Evolutionary conservation across 2,113 vertebrate genomes (phyloP).

Genomic region (Aptenodytes forsteri): DNA sequence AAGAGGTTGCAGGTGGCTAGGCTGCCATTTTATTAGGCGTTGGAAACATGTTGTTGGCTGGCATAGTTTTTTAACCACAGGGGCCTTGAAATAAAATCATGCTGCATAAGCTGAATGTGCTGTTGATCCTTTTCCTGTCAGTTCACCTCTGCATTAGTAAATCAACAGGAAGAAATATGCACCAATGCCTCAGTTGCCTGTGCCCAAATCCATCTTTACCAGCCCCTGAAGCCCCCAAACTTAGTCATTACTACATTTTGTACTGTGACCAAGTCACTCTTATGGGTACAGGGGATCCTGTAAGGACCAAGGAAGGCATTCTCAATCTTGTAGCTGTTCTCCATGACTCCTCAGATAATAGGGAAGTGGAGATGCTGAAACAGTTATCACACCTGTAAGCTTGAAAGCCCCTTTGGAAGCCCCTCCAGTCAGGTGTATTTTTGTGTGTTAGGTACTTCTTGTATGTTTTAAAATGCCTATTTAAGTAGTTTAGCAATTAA

Average conservation of each 20-base stretch:
- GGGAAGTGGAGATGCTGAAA: background rate
- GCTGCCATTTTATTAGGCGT: background rate
- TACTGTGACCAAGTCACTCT: background rate
- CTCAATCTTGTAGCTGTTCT: background rate
- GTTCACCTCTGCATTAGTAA: background rate
- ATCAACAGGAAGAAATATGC: background rate
- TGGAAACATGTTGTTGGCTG: background rate
- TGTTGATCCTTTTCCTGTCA: background rate
- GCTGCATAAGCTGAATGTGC: background rate
- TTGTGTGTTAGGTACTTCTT: background rate
- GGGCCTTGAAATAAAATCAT: background rate
- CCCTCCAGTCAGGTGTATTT: background rate
- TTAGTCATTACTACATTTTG: background rate
- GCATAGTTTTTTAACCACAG: background rate
- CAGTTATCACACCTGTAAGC: background rate
- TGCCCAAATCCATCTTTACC: background rate
- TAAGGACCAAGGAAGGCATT: background rate
- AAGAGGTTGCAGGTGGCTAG: background rate
- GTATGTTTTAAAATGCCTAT: background rate
- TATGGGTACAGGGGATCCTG: background rate
- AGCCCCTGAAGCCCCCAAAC: background rate
- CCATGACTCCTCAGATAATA: background rate
- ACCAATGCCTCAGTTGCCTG: background rate
- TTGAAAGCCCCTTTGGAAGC: background rate
- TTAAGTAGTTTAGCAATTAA: background rate